phyloP scores from a whole-genome alignment of 2,888 invertebrate species.

The Lasius fuliginosus region DNA sequence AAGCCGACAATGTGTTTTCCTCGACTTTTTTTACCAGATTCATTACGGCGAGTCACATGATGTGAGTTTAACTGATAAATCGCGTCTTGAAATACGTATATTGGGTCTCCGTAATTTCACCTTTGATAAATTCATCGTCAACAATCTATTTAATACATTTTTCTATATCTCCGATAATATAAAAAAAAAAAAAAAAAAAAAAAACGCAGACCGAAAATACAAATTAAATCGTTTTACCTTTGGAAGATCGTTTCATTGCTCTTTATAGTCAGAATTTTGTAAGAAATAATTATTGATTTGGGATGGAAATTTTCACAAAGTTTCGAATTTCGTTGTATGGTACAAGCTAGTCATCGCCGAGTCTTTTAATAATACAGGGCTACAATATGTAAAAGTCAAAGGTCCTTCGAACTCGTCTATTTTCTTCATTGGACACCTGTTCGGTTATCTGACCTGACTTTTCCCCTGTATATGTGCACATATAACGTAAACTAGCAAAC shows the following conservation, averaged over 20 bases:
- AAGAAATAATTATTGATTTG: not conserved
- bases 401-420: not conserved
- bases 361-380: not conserved
- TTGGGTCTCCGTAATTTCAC: not conserved
- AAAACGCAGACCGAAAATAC: not conserved
- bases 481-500: constrained; percentile 59
- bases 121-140: not conserved
- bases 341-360: not conserved
- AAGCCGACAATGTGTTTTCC: not conserved
- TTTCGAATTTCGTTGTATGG: not conserved
- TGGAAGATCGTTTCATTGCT: not conserved
- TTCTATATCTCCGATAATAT: not conserved
- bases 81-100: not conserved
- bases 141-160: not conserved
- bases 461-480: constrained; percentile 42
- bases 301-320: not conserved
- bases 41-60: not conserved
- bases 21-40: not conserved
- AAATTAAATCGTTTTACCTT: not conserved
- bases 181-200: too few species aligned
- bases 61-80: not conserved
- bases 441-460: constrained; percentile 54
- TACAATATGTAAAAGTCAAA: not conserved
- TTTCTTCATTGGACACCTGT: constrained; percentile 69
- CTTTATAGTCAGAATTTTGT: not conserved